Evolutionary conservation across 2,113 vertebrate genomes (phyloP), one percentile per base, ranked within the genome.

Genomic region (Cephalopholis sonnerati): DNA sequence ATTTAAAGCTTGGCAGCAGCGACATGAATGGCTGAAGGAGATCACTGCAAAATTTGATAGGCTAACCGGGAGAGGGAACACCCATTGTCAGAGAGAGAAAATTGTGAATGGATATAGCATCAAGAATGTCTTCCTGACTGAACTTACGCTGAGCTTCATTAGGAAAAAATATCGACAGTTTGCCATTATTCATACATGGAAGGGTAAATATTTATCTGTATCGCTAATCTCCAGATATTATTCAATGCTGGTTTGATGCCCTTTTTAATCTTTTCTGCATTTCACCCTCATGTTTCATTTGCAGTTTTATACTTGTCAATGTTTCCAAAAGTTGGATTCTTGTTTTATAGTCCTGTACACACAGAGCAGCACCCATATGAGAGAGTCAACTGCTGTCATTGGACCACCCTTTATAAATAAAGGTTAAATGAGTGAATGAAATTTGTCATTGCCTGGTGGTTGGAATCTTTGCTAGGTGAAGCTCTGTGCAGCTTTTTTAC

Each of bases 401-500:
- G n/a, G 29, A 22, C 10, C 18, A 68, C 61, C 12, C 20, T 39
- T 5, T 53, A 65, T 17, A 22, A 61, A 82, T 53, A 18, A 51
- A n/a, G 36, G 17, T 50, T 65, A 27, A 72, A 13, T 58, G 22
- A 50, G 8, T 59, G 15, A 79, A 12, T 15, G n/a, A 41, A 53
- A 39, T 79, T 61, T 69, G 36, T 50, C 29, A 62, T 24, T 62
- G 29, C 71, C 22, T 61, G 29, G 39, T 54, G 63, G 20, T 39
- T 3, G 50, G n/a, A 41, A 27, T 59, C 61, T 85, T 67, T 55
- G 73, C 25, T 51, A 22, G 75, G 72, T 65, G 64, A 68, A 67
- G 55, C 50, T 80, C 59, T n/a, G 27, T 59, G 55, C 74, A 58
- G 84, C 71, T 83, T 78, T 79, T 90, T 76, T 67, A 81, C 83